phyloP scores from a whole-genome alignment of 2,888 invertebrate species.

The Ochlodes sylvanus region DNA sequence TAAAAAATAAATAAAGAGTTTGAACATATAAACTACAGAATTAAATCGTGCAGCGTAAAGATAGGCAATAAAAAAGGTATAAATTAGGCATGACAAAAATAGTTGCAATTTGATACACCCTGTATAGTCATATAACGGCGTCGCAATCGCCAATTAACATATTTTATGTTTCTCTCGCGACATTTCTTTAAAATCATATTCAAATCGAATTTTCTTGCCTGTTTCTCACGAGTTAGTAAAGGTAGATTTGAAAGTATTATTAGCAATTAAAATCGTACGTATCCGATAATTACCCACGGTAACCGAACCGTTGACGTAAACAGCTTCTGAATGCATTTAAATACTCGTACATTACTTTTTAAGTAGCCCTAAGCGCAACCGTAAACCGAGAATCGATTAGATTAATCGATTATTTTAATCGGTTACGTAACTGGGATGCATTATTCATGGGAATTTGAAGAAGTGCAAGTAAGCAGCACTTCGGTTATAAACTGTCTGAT shows the following conservation, averaged over 20 bases:
- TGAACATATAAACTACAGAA: background rate
- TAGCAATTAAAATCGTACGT: conserved; percentile 24
- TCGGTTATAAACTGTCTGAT: conserved; percentile 5
- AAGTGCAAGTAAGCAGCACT: conserved; percentile 33
- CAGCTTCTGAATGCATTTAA: conserved; percentile 36
- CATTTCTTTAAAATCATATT: conserved; percentile 12
- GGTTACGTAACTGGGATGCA: conserved; percentile 45
- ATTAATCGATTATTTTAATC: conserved; percentile 47
- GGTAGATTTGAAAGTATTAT: conserved; percentile 10
- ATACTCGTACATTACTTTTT: conserved; percentile 31
- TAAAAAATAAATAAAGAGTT: too few relatives aligned
- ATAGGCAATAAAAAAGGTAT: background rate
- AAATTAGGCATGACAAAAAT: background rate
- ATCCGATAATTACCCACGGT: conserved; percentile 13
- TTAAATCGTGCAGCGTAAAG: background rate
- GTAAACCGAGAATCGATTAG: conserved; percentile 44
- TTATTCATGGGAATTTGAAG: conserved; percentile 41
- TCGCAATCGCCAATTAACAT: conserved; percentile 7
- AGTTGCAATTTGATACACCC: background rate
- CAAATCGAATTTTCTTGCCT: conserved; percentile 5
- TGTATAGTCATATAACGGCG: conserved; percentile 2
- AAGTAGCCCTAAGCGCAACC: conserved; percentile 36
- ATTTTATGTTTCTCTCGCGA: background rate
- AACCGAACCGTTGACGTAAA: conserved; percentile 18
- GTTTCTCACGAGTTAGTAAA: conserved; percentile 24